Evolutionary conservation across 2,113 vertebrate species (phyloP), one percentile per base, ranked within the genome.

Genomic region (Bungarus multicinctus): DNA sequence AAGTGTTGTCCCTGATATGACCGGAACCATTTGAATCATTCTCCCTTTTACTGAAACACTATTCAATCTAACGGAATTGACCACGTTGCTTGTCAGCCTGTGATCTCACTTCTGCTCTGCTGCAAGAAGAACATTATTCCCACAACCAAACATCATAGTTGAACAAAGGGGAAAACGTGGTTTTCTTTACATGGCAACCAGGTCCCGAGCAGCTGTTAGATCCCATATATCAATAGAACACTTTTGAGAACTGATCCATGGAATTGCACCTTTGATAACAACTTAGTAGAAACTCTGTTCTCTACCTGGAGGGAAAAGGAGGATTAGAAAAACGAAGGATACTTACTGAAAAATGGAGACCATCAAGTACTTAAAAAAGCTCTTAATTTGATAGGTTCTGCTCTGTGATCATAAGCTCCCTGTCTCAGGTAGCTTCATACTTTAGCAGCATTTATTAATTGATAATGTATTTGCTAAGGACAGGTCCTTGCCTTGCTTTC

Each of bases 381-480:
- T 94, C 93, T 92, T 91, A 1, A 50, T 52, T 50, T 90, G 96
- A 93, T 93, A 96, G 60, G 50, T 94, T 96, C 91, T 96, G 60
- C 95, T 94, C 89, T 95, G 92, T 91, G 94, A 85, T 60, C 50
- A 91, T 93, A 94, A 88, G 22, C 39, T 93, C 96, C 94, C 89
- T 94, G 91, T 89, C 95, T 95, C 91, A 92, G 96, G 94, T 53
- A 93, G 94, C 94, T 90, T 87, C n/a, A 39, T 57, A 34, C 27
- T 14, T 96, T 95, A 97, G 95, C 95, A 96, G 93, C 57, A 90
- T 92, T 96, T 94, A 97, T 97, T 98, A 97, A 98, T 97, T 97
- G 97, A 97, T 96, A 90, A 95, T 90, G 91, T 97, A 96, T 97
- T 97, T 97, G 96, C 95, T 93, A 93, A 96, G 95, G 94, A 96